phyloP scores from a whole-genome alignment of 2,113 vertebrate genomes.

The Puntigrus tetrazona region DNA sequence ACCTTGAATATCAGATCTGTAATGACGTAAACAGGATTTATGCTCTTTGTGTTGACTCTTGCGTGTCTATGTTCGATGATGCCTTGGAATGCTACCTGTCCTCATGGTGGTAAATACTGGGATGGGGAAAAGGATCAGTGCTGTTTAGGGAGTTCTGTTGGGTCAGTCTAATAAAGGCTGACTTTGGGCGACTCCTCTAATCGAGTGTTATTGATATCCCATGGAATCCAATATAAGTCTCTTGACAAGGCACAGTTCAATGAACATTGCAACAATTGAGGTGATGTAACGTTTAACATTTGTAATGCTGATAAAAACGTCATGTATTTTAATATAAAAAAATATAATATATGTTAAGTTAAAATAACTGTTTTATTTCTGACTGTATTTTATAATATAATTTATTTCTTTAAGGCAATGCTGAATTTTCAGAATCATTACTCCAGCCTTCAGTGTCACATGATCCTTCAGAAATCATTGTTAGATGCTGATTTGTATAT shows the following conservation, averaged over 20 bases:
- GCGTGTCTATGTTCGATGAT: neutral
- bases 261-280: neutral
- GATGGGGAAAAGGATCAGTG: neutral
- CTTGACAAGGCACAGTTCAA: neutral
- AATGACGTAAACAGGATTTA: conserved; percentile 24
- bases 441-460: neutral
- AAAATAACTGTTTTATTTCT: too few relatives aligned
- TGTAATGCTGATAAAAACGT: too few relatives aligned
- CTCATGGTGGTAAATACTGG: conserved; percentile 21
- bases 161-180: conserved; percentile 40
- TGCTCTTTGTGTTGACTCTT: neutral
- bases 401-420: too few relatives aligned
- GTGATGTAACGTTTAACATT: neutral
- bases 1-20: conserved; percentile 17
- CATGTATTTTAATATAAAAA: too few relatives aligned
- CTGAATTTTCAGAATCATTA: neutral
- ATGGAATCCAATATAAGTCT: conserved; percentile 8
- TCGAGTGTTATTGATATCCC: conserved; percentile 54
- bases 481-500: too few relatives aligned
- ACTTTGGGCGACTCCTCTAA: conserved; percentile 43
- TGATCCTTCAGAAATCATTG: too few relatives aligned
- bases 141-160: neutral
- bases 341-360: too few relatives aligned
- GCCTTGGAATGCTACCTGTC: neutral
- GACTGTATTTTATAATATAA: too few relatives aligned